Percentiles rank a stretch among this genome's conserved stretches.
Evolutionary conservation across 2,888 invertebrate genomes (phyloP).

Genomic region (Heteropelma amictum): DNA sequence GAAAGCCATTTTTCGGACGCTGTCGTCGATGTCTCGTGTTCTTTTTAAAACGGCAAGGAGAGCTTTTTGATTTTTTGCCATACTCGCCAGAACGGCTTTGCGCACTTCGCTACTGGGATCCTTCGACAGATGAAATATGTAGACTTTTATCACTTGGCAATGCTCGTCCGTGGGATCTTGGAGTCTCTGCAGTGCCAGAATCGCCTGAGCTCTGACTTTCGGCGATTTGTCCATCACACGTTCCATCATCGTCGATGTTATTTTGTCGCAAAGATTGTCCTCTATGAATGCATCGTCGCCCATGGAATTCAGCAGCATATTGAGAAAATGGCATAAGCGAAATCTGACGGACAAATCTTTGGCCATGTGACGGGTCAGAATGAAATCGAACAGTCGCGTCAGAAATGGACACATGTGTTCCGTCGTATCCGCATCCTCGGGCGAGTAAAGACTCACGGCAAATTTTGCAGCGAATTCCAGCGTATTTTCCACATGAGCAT

Average conservation of each 20-base stretch:
- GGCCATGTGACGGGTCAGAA: constrained; percentile 80
- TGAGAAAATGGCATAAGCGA: constrained; percentile 88
- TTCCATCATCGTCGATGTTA: constrained; percentile 84
- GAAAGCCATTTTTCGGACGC: constrained; percentile 84
- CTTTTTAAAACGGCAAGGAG: constrained; percentile 85
- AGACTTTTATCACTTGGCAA: constrained; percentile 87
- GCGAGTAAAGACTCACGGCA: constrained; percentile 80
- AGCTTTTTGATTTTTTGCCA: constrained; percentile 86
- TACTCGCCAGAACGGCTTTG: constrained; percentile 84
- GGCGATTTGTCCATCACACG: constrained; percentile 85
- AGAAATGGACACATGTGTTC: constrained; percentile 79
- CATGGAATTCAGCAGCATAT: constrained; percentile 85
- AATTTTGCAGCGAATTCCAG: constrained; percentile 87
- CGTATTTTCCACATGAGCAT: constrained; percentile 84
- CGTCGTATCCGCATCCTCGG: constrained; percentile 72
- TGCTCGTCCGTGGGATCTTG: constrained; percentile 88
- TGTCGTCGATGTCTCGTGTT: constrained; percentile 87
- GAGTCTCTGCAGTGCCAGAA: constrained; percentile 87
- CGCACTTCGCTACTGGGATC: constrained; percentile 90
- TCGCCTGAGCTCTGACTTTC: constrained; percentile 88
- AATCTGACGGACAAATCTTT: constrained; percentile 82
- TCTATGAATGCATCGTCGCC: constrained; percentile 88
- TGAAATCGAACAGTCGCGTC: constrained; percentile 81
- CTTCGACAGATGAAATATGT: constrained; percentile 84
- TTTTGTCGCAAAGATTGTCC: constrained; percentile 86